Base-by-base conservation (phyloP, 2,888 invertebrate genomes). In the Melieria crassipennis region DNA sequence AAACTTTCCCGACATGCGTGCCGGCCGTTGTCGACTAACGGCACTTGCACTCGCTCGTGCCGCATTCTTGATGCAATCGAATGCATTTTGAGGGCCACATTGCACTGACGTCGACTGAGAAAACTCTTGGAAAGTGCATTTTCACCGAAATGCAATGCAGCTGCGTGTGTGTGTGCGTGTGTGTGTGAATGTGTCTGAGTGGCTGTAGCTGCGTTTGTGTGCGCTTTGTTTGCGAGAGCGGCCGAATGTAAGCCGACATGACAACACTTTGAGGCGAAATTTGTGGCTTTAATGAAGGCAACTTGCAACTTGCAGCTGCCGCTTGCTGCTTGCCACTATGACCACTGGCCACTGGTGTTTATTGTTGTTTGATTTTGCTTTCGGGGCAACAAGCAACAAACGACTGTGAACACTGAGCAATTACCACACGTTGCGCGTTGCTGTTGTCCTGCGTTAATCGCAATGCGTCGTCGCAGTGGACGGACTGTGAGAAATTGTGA, bases 191-290 rank as follows among this genome's bases (percentile, higher is more conserved):
- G 42, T 50, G 50, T 43, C 1, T 42, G 43, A 50, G 50, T 47
- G 65, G 4, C 11, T 9, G 56, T 42, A 7, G 11, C 16, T 60
- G 50, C 43, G 7, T 45, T 60, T 50, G 42, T 55, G 6, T 30
- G 55, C 47, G 16, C 61, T 60, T 67, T 67, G 50, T 60, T 67
- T 60, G 50, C 73, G 72, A 71, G 73, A 45, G 50, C 60, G 69
- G 55, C 55, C 55, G 62, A 46, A 70, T 73, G 71, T 72, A 77
- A 76, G 76, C 77, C 77, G 72, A 77, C 74, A 77, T 72, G 75
- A 75, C 76, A 76, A 76, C 75, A 77, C 75, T 78, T 78, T 76
- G 73, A 76, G 77, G 72, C 75, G 75, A 76, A 78, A 75, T 76
- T 77, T 78, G 78, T 78, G 78, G 77, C 78, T 73, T 65, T 65